Evolutionary conservation across 2,888 invertebrate species (phyloP).

Genomic region (Cryptocephalus primarius): DNA sequence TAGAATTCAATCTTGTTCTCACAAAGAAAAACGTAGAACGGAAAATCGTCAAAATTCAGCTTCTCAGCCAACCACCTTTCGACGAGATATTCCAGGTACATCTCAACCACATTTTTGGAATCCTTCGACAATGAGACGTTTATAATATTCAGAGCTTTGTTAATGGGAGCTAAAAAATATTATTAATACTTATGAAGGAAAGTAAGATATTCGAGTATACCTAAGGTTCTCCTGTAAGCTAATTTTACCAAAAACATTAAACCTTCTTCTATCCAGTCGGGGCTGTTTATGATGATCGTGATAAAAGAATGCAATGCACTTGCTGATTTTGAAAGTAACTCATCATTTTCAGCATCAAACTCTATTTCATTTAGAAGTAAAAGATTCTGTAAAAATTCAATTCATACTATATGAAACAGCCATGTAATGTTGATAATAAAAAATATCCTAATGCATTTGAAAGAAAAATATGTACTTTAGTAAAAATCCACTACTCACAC

Average conservation of each 20-base stretch:
- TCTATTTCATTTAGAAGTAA: background rate
- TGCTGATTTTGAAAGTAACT: constrained; percentile 45
- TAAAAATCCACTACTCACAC: too few species aligned
- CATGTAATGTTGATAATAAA: background rate
- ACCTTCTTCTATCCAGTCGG: constrained; percentile 41
- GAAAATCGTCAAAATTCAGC: constrained; percentile 29
- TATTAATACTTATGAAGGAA: background rate
- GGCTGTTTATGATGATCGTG: constrained; percentile 42
- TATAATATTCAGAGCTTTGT: background rate
- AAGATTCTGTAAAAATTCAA: background rate
- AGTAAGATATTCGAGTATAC: constrained; percentile 6
- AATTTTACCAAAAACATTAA: constrained; percentile 44
- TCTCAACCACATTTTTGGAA: constrained; percentile 35
- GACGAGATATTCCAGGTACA: constrained; percentile 40
- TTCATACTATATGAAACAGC: background rate
- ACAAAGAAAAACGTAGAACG: constrained; percentile 31
- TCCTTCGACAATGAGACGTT: too few species aligned
- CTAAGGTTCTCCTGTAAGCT: constrained; percentile 38
- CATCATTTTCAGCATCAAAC: constrained; percentile 42
- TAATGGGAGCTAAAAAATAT: constrained; percentile 17
- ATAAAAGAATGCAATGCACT: constrained; percentile 47
- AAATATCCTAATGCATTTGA: too few species aligned
- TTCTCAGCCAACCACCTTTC: constrained; percentile 29
- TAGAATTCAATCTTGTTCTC: constrained; percentile 34
- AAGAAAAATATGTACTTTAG: too few species aligned